Percentiles rank a stretch among this genome's conserved stretches.
phyloP scores from a whole-genome alignment of 2,888 invertebrate species.

The Gari tellinella region DNA sequence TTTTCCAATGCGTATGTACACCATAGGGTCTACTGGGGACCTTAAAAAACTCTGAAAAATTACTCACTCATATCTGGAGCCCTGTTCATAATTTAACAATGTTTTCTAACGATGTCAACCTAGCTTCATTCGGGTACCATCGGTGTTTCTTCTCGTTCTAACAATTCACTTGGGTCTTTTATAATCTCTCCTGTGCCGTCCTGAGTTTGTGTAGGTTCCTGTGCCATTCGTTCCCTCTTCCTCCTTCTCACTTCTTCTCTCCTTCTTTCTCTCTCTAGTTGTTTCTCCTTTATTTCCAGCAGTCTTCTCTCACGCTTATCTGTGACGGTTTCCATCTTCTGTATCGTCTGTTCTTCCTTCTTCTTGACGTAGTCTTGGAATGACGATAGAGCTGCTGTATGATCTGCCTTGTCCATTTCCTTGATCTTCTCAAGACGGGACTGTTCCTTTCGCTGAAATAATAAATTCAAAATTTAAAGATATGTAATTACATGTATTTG shows the following conservation, averaged over 20 bases:
- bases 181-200: slow-evolving; percentile 42
- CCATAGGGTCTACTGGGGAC: too few species aligned
- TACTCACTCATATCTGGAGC: too few species aligned
- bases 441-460: slow-evolving; percentile 75
- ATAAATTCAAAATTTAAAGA: too few species aligned
- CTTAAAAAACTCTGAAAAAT: too few species aligned
- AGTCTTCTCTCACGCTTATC: slow-evolving; percentile 76
- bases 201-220: slow-evolving; percentile 51
- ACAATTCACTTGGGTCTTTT: slow-evolving; percentile 42
- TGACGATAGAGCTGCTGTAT: slow-evolving; percentile 72
- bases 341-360: slow-evolving; percentile 69
- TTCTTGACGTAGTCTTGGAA: slow-evolving; percentile 74
- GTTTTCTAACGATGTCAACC: too few species aligned
- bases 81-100: too few species aligned
- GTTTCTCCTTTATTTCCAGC: slow-evolving; percentile 74
- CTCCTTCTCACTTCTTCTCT: slow-evolving; percentile 76
- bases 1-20: too few species aligned
- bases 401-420: slow-evolving; percentile 74
- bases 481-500: too few species aligned
- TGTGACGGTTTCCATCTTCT: slow-evolving; percentile 75
- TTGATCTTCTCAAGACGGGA: slow-evolving; percentile 78
- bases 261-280: slow-evolving; percentile 72
- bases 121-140: slow-evolving; percentile 50
- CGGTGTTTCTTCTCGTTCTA: slow-evolving; percentile 48
- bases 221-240: slow-evolving; percentile 72